Evolutionary conservation across 2,797 vertebrate genomes (phyloP).

Genomic region (Argya squamiceps): DNA sequence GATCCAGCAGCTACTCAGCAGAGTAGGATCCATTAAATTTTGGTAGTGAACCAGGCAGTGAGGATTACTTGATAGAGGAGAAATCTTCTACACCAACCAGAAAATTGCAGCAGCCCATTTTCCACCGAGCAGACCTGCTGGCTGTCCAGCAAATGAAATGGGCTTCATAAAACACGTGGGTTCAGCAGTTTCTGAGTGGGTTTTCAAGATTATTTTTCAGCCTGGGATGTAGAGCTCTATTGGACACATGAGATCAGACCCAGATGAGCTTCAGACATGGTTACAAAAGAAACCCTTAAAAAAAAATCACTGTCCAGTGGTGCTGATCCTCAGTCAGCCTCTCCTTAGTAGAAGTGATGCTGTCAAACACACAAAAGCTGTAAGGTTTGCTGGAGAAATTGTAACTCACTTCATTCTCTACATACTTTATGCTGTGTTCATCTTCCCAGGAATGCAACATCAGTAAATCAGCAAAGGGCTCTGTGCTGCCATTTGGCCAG

Average conservation of each 20-base stretch:
- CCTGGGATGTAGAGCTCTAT: neutral
- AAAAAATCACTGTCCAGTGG: neutral
- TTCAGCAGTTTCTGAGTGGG: neutral
- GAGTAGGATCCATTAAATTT: neutral
- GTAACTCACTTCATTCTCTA: neutral
- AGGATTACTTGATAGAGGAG: neutral
- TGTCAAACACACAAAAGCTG: neutral
- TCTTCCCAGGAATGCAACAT: neutral
- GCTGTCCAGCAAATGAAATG: neutral
- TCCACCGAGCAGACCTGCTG: neutral
- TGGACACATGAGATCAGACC: neutral
- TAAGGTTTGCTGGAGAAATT: neutral
- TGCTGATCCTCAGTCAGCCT: neutral
- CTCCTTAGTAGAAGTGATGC: neutral
- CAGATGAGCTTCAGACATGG: fast-evolving
- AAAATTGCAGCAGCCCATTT: neutral
- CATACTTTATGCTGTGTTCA: neutral
- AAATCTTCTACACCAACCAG: neutral
- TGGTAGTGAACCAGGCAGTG: neutral
- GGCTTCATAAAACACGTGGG: neutral
- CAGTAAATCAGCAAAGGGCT: neutral
- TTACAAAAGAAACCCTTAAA: neutral
- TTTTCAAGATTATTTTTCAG: neutral
- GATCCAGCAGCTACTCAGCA: neutral
- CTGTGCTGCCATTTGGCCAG: neutral